Evolutionary conservation across 2,797 vertebrate genomes (phyloP), one percentile per base, ranked within the genome.

Genomic region (Peromyscus aztecus): DNA sequence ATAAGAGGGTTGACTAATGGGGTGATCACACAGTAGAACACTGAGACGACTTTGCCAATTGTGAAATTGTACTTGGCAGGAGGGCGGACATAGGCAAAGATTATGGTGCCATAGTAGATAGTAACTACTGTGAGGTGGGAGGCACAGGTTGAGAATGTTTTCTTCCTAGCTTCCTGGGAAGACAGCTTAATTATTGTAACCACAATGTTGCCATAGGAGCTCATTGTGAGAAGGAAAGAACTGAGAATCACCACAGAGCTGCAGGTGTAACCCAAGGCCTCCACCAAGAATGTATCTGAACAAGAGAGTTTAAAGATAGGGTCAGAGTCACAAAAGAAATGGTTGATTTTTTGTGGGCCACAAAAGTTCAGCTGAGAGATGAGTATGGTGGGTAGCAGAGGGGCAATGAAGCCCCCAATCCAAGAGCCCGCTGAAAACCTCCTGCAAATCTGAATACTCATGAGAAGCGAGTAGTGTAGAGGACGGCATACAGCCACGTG

Each of bases 321-420:
- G 21, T 97, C 86, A 11, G 96, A 96, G 78, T 98, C 97, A 90
- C 97, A 98, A 31, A 98, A 98, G 57, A 98, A 98, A 37, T 98
- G 97, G 31, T 97, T 90, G 57, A 98, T 97, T 55, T n/a, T 93
- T 40, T 97, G 96, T 19, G 97, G 96, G 0, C 83, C 91, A 82
- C 98, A 97, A n/a, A 97, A 98, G 13, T 83, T 75, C 9, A 98
- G 85, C 5, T 17, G 90, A 23, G 96, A 92, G 40, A 98, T 90
- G 40, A 98, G 94, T 13, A 96, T 63, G 0, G 96, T 91, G 0
- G 95, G 85, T 1, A 82, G 55, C 1, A 93, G 21, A 12, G 97
- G 96, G 37, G 91, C 96, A 16, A 82, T 4, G 24, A 98, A 97
- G 2, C 97, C 97, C 10, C 97, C 86, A 37, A 91, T 8, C 98